phyloP scores from a whole-genome alignment of 2,888 invertebrate genomes.

The Melinaea marsaeus region DNA sequence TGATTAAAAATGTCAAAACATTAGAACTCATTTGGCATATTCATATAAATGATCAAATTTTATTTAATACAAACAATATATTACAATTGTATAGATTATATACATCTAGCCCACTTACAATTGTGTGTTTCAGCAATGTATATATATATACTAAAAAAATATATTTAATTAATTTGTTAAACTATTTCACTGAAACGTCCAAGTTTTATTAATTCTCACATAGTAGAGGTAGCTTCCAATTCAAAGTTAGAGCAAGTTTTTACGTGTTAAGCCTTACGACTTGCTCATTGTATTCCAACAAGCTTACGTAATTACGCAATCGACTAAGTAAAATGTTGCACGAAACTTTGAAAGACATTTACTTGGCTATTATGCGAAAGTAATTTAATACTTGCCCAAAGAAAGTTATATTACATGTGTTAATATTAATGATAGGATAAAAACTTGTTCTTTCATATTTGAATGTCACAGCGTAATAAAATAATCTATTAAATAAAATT shows the following conservation, averaged over 20 bases:
- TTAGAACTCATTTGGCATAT: too few relatives aligned
- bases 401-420: neutral
- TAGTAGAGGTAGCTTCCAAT: constrained; percentile 2
- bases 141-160: too few relatives aligned
- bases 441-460: neutral
- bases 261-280: constrained; percentile 2
- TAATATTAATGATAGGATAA: neutral
- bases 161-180: too few relatives aligned
- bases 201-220: constrained; percentile 1
- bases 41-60: too few relatives aligned
- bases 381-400: constrained; percentile 3
- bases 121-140: too few relatives aligned
- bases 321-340: constrained; percentile 14
- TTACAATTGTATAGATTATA: too few relatives aligned
- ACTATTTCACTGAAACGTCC: neutral
- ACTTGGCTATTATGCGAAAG: constrained; percentile 1
- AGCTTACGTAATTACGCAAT: constrained; percentile 15
- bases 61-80: too few relatives aligned
- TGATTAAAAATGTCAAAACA: too few relatives aligned
- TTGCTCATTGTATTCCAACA: constrained; percentile 6
- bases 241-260: neutral
- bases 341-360: constrained; percentile 7
- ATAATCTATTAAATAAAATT: too few relatives aligned
- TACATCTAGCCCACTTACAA: too few relatives aligned
- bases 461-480: too few relatives aligned